These are phyloP conservation scores for Cherax destructor DNA, from an alignment of 1,140 invertebrate species.

Conservation along the genomic window DNA sequence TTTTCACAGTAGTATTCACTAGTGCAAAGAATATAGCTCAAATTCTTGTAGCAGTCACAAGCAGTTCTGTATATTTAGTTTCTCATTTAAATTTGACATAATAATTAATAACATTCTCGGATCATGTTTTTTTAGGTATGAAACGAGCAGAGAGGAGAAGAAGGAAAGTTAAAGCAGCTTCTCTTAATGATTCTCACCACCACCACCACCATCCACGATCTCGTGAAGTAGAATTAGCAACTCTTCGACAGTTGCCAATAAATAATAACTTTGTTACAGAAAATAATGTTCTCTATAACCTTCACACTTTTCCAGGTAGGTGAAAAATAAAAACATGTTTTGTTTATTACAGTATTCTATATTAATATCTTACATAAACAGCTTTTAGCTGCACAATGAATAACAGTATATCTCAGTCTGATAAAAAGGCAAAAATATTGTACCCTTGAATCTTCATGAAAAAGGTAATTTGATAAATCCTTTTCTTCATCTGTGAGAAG, in stretches of 20 bases:
- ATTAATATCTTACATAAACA: too few species aligned
- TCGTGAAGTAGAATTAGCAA: constrained; percentile 76
- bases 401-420: too few species aligned
- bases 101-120: not conserved
- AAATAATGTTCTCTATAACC: constrained; percentile 76
- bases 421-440: too few species aligned
- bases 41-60: too few species aligned
- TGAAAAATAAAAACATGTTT: not conserved
- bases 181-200: constrained; percentile 36
- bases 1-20: too few species aligned
- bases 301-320: constrained; percentile 65
- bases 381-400: too few species aligned
- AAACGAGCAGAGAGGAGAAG: constrained; percentile 37
- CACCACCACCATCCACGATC: constrained; percentile 40
- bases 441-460: too few species aligned
- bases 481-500: too few species aligned
- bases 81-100: too few species aligned
- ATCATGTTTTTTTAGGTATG: constrained; percentile 28
- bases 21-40: too few species aligned
- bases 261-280: constrained; percentile 75
- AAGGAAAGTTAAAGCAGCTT: constrained; percentile 54
- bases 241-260: constrained; percentile 75
- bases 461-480: too few species aligned
- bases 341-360: not conserved
- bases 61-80: too few species aligned